Evolutionary conservation across 2,797 vertebrate genomes (phyloP).

Genomic region (Cyprinella venusta): DNA sequence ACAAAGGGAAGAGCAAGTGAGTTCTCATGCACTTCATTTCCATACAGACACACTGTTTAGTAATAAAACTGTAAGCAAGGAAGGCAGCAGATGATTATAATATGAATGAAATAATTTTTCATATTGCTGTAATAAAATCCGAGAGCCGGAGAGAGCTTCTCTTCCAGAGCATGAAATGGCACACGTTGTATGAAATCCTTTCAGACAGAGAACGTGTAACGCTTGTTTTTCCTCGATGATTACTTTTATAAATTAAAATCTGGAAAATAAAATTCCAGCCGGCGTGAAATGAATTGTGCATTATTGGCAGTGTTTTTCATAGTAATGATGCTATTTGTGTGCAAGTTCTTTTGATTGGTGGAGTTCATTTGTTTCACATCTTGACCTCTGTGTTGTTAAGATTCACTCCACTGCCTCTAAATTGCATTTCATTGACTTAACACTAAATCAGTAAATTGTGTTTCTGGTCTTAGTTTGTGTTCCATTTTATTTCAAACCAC

Average conservation of each 20-base stretch:
- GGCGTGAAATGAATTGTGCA: constrained; percentile 43
- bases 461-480: background rate
- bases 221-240: constrained; percentile 21
- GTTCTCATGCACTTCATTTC: constrained; percentile 61
- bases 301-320: constrained; percentile 53
- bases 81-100: constrained; percentile 37
- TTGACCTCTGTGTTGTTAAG: constrained; percentile 47
- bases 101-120: constrained; percentile 47
- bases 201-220: constrained; percentile 33
- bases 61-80: background rate
- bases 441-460: constrained; percentile 54
- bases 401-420: constrained; percentile 67
- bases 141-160: background rate
- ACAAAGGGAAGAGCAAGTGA: constrained; percentile 99
- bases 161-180: constrained; percentile 36
- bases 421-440: constrained; percentile 66
- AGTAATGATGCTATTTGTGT: constrained; percentile 61
- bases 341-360: constrained; percentile 25
- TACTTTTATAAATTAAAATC: constrained; percentile 59
- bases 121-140: background rate
- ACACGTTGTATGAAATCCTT: constrained; percentile 55
- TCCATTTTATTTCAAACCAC: background rate
- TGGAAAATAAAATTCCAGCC: constrained; percentile 51
- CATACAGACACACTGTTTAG: constrained; percentile 11
- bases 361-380: constrained; percentile 55